These are phyloP conservation scores for Rhingia rostrata DNA, from an alignment of 2,888 invertebrate genomes.

Conservation along the genomic window DNA sequence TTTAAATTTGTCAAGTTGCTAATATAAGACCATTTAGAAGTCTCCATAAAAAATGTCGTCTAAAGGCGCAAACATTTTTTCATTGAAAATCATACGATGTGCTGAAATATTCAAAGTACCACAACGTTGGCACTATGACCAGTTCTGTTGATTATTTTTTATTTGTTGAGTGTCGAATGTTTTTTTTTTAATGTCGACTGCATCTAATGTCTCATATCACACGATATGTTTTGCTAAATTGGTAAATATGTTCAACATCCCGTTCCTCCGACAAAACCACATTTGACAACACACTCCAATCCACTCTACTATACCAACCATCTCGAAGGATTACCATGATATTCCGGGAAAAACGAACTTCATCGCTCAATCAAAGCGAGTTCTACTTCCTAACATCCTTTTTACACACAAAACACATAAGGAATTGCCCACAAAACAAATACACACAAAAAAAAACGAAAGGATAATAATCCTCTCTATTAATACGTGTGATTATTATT, in stretches of 20 bases:
- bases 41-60: no score
- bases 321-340: slow-evolving; percentile 22
- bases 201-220: not conserved
- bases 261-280: no score
- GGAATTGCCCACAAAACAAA: slow-evolving; percentile 71
- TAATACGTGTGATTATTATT: slow-evolving; percentile 50
- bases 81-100: no score
- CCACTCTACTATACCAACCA: no score
- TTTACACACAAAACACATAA: slow-evolving; percentile 51
- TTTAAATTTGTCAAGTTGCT: no score
- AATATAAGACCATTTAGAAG: no score
- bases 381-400: no score
- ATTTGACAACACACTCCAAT: no score
- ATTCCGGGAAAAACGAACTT: slow-evolving; percentile 8
- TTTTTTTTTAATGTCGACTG: not conserved
- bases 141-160: not conserved
- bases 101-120: not conserved
- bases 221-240: no score
- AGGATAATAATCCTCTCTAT: slow-evolving; percentile 38
- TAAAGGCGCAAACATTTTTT: no score
- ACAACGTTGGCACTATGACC: not conserved
- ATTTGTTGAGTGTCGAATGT: not conserved
- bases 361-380: slow-evolving; percentile 60
- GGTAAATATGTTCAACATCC: no score
- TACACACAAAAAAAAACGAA: not conserved